A percentile compares a stretch with the other conserved stretches of the same genome.
Conservation (phyloP, 2,888 invertebrate genomes). For the Scrobipalpa costella region DNA sequence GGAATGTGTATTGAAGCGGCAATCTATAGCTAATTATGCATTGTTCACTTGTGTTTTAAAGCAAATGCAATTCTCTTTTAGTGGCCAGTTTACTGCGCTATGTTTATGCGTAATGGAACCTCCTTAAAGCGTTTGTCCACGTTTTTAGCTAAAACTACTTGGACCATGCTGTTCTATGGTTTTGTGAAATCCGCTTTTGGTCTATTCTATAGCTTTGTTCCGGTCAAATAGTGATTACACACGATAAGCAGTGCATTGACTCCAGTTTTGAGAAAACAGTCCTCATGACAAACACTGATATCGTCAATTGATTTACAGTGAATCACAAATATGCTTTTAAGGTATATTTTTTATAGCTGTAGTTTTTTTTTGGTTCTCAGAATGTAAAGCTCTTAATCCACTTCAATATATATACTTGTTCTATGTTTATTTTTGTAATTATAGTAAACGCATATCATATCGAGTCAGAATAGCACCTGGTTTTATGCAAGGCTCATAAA, state of each 20-base stretch:
- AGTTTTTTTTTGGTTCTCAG: not conserved
- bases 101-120: not conserved
- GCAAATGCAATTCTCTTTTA: not conserved
- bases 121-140: not conserved
- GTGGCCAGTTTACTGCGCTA: conserved; percentile 7
- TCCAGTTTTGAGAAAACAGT: conserved; percentile 10
- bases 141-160: not conserved
- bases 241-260: conserved; percentile 25
- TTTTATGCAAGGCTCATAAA: too few relatives aligned
- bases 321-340: conserved; percentile 1
- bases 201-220: conserved; percentile 25
- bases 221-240: conserved; percentile 24
- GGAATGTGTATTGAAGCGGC: conserved; percentile 19
- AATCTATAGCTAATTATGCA: conserved; percentile 17
- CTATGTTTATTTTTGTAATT: too few relatives aligned
- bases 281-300: not conserved
- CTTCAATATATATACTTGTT: too few relatives aligned
- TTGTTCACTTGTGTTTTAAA: conserved; percentile 10
- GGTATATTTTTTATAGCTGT: not conserved
- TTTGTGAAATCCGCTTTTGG: conserved; percentile 18
- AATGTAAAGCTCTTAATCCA: too few relatives aligned
- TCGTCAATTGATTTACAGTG: not conserved
- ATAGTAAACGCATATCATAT: too few relatives aligned
- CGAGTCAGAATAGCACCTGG: too few relatives aligned
- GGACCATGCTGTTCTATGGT: not conserved